Percentiles rank a stretch among this genome's conserved stretches.
phyloP scores from a whole-genome alignment of 2,888 invertebrate genomes.

The Augiades crinisus region DNA sequence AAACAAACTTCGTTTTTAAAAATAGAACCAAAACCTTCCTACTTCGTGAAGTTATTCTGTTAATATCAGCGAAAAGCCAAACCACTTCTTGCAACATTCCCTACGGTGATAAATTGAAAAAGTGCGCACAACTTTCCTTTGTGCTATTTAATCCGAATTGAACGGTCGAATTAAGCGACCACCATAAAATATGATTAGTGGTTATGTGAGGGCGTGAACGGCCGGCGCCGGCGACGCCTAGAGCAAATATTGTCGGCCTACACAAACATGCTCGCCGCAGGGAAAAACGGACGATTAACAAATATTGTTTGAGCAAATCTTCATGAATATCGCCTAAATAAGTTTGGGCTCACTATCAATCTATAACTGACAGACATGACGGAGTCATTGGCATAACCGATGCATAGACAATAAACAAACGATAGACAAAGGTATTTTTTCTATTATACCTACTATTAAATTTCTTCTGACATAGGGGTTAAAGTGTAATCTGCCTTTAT shows the following conservation, averaged over 20 bases:
- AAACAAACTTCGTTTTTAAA: too few species aligned
- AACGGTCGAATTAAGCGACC: slow-evolving; percentile 53
- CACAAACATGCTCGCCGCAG: slow-evolving; percentile 50
- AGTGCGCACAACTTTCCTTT: slow-evolving; percentile 38
- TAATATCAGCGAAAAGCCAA: neutral
- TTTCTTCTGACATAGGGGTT: too few species aligned
- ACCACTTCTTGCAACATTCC: too few species aligned
- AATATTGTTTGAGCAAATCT: slow-evolving; percentile 53
- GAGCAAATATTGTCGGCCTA: slow-evolving; percentile 57
- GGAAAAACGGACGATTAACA: slow-evolving; percentile 47
- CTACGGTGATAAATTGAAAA: slow-evolving; percentile 32
- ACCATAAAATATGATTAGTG: slow-evolving; percentile 78
- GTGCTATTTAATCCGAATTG: slow-evolving; percentile 65
- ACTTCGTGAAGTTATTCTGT: neutral
- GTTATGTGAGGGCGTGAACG: slow-evolving; percentile 49
- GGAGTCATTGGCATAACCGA: neutral
- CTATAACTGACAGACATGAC: slow-evolving; percentile 18
- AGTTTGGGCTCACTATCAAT: slow-evolving; percentile 31
- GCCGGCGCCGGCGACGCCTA: slow-evolving; percentile 52
- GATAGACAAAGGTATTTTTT: too few species aligned
- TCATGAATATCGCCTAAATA: slow-evolving; percentile 38
- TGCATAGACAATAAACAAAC: too few species aligned
- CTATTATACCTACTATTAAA: too few species aligned
- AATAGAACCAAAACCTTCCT: too few species aligned
- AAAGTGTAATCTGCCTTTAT: too few species aligned